Evolutionary conservation across 2,888 invertebrate species (phyloP).

Genomic region (Zygothrica quintamaculata): DNA sequence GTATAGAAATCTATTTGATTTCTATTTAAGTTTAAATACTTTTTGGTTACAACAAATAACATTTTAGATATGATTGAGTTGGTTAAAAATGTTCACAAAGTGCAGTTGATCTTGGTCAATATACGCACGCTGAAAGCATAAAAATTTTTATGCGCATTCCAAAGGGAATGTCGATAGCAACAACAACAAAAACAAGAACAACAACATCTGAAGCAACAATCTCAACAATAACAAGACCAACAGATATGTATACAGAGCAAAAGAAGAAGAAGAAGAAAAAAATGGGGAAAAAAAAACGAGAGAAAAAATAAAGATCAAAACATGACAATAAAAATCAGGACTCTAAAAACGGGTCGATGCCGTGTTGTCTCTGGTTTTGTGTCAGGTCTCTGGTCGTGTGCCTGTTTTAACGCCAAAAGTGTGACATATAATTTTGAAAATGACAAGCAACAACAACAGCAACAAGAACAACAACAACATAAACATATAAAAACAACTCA

Average conservation of each 20-base stretch:
- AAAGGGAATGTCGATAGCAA: slow-evolving; percentile 46
- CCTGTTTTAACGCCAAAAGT: slow-evolving; percentile 80
- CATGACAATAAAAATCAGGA: slow-evolving; percentile 81
- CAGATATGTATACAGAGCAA: slow-evolving; percentile 34
- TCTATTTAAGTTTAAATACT: slow-evolving; percentile 22
- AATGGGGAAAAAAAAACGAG: slow-evolving; percentile 20
- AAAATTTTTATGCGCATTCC: slow-evolving; percentile 77
- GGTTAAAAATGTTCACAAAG: slow-evolving; percentile 2
- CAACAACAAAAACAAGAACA: slow-evolving; percentile 19
- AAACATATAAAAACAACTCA: slow-evolving; percentile 68
- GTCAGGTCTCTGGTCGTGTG: slow-evolving; percentile 63
- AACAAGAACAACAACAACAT: slow-evolving; percentile 36
- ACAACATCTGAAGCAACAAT: slow-evolving; percentile 8
- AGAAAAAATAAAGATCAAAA: slow-evolving; percentile 66
- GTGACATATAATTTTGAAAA: slow-evolving; percentile 80
- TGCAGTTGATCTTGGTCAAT: slow-evolving; percentile 39
- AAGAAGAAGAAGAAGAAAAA: slow-evolving; percentile 19
- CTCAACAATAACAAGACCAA: slow-evolving; percentile 20
- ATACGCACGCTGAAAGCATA: slow-evolving; percentile 58
- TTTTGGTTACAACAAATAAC: too few species aligned
- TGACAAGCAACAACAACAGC: slow-evolving; percentile 62
- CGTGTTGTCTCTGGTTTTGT: slow-evolving; percentile 39
- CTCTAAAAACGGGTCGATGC: slow-evolving; percentile 72
- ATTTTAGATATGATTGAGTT: slow-evolving; percentile 33
- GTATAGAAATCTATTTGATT: slow-evolving; percentile 30